Evolutionary conservation across 2,888 invertebrate genomes (phyloP).

Genomic region (Sipha maydis): DNA sequence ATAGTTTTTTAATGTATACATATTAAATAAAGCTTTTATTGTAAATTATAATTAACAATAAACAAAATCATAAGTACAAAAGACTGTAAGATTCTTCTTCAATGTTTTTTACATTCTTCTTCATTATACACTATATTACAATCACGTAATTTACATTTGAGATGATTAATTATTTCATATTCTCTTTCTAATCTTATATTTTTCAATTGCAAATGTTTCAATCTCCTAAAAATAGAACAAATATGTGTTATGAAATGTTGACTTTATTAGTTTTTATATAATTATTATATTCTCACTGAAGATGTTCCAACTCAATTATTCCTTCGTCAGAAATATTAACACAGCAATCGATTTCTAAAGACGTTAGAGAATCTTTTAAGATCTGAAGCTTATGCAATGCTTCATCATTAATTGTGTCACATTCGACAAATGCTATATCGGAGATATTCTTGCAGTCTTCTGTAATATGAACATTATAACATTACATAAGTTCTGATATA

Average conservation of each 20-base stretch:
- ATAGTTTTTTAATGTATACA: too few relatives aligned
- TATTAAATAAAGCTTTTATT: too few relatives aligned
- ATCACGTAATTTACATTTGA: conserved; percentile 24
- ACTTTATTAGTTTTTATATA: background rate
- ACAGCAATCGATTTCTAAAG: conserved; percentile 81
- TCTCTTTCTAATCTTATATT: conserved; percentile 24
- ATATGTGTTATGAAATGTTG: background rate
- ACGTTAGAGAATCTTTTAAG: conserved; percentile 72
- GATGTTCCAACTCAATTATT: conserved; percentile 71
- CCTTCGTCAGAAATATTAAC: conserved; percentile 79
- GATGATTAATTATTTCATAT: background rate
- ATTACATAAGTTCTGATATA: background rate
- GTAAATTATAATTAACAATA: too few relatives aligned
- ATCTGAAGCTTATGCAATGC: conserved; percentile 75
- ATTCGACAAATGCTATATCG: conserved; percentile 41
- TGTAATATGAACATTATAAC: conserved; percentile 1
- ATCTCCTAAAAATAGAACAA: conserved; percentile 29
- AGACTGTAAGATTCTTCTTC: background rate
- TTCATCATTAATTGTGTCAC: conserved; percentile 73
- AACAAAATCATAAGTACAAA: too few relatives aligned
- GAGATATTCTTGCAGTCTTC: conserved; percentile 68
- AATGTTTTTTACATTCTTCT: background rate
- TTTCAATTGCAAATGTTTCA: conserved; percentile 50
- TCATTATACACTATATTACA: conserved; percentile 25
- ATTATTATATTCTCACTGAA: conserved; percentile 22